Percentiles rank a stretch among this genome's conserved stretches.
Conservation (phyloP, 2,113 vertebrate species). For the Struthio camelus region DNA sequence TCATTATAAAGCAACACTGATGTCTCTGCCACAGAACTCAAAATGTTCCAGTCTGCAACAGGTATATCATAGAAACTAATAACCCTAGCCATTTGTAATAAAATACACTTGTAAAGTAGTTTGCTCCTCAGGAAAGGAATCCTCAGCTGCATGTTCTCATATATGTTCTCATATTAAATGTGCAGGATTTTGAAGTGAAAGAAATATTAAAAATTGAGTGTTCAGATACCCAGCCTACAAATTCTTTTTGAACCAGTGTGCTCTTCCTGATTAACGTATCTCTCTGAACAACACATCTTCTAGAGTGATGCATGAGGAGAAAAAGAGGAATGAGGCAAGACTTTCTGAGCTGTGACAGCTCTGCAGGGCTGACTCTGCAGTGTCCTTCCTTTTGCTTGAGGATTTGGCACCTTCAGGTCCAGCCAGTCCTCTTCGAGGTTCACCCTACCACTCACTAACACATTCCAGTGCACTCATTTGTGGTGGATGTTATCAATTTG, state of each 20-base stretch:
- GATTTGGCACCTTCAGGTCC: not conserved
- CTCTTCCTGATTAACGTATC: not conserved
- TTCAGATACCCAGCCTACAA: not conserved
- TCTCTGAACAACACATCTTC: not conserved
- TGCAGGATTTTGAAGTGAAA: not conserved
- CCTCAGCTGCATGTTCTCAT: not conserved
- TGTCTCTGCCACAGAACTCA: not conserved
- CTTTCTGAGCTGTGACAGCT: not conserved
- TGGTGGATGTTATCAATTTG: not conserved
- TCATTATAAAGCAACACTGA: not conserved
- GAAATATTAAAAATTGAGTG: not conserved
- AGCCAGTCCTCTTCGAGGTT: not conserved
- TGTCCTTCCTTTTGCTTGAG: not conserved
- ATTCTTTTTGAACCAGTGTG: not conserved
- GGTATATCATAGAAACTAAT: not conserved
- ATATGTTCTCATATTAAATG: not conserved
- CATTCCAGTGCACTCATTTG: rapidly evolving
- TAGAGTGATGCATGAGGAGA: not conserved
- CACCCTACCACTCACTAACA: not conserved
- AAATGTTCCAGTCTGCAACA: not conserved
- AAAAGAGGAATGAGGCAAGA: not conserved
- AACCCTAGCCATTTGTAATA: not conserved
- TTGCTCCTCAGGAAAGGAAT: not conserved
- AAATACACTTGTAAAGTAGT: not conserved
- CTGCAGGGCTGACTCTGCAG: not conserved